These are phyloP conservation scores for Acholoe squamosa DNA, from an alignment of 2,888 invertebrate genomes.

Conservation along the genomic window DNA sequence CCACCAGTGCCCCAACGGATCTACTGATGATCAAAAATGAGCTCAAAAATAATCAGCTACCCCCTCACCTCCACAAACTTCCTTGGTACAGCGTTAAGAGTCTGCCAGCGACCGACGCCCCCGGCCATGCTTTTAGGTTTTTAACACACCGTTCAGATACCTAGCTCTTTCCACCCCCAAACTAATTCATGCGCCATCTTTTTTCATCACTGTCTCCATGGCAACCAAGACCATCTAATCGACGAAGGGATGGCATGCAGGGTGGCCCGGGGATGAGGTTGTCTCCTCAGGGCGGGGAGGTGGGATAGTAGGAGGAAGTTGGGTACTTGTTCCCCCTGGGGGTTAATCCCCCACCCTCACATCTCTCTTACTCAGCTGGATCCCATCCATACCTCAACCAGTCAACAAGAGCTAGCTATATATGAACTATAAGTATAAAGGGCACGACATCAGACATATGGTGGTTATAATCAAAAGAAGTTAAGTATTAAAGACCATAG, in stretches of 20 bases:
- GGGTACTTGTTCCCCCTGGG: slow-evolving; percentile 13
- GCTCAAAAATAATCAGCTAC: slow-evolving; percentile 8
- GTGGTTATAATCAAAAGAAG: too few species aligned
- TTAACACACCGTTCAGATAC: background rate
- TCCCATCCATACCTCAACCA: too few species aligned
- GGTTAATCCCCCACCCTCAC: background rate
- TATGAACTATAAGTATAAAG: too few species aligned
- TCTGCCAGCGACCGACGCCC: background rate
- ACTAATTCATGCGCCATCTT: slow-evolving; percentile 38
- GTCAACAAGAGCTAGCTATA: too few species aligned
- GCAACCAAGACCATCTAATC: slow-evolving; percentile 44
- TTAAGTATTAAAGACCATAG: too few species aligned
- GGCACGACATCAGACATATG: too few species aligned
- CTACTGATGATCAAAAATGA: slow-evolving; percentile 38
- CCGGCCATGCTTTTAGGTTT: slow-evolving; percentile 27
- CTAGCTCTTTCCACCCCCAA: background rate
- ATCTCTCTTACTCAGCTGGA: too few species aligned
- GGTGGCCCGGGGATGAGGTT: background rate
- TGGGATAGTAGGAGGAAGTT: background rate
- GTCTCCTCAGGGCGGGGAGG: background rate
- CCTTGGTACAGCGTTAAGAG: too few species aligned
- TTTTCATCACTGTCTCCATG: slow-evolving; percentile 51
- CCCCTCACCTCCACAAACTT: too few species aligned
- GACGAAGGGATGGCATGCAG: slow-evolving; percentile 9
- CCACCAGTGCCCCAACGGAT: slow-evolving; percentile 18